Evolutionary conservation across 2,797 vertebrate genomes (phyloP).

Genomic region (Falco cherrug): DNA sequence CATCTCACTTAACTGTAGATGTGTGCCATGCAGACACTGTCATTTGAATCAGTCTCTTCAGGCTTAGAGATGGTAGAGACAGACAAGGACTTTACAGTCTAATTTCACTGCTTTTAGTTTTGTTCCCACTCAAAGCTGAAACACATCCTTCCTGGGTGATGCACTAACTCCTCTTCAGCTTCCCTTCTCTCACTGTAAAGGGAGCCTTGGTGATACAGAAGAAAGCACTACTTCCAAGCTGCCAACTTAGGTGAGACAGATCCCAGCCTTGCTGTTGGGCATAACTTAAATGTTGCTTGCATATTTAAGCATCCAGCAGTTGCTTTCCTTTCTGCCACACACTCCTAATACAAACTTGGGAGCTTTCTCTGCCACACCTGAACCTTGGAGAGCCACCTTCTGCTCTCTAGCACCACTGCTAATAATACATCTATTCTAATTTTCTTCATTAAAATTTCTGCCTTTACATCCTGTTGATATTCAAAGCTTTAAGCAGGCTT

Average conservation of each 20-base stretch:
- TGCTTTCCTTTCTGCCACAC: not conserved
- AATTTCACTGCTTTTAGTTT: not conserved
- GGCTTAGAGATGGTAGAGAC: not conserved
- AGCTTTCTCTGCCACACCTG: not conserved
- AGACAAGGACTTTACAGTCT: rapidly evolving
- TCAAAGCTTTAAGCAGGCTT: not conserved
- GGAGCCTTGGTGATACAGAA: not conserved
- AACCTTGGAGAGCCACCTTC: not conserved
- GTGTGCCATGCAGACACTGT: not conserved
- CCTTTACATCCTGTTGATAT: not conserved
- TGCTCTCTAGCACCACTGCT: not conserved
- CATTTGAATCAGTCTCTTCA: not conserved
- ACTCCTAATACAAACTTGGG: not conserved
- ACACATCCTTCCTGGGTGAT: not conserved
- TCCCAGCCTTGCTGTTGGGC: not conserved
- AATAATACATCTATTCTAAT: not conserved
- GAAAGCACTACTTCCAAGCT: not conserved
- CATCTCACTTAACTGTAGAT: not conserved
- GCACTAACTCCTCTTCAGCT: not conserved
- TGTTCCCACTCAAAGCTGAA: not conserved
- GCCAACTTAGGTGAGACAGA: not conserved
- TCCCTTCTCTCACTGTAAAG: not conserved
- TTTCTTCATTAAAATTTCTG: not conserved
- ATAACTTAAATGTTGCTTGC: not conserved
- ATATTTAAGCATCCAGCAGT: not conserved